Conservation (phyloP, 2,888 invertebrate genomes). For the Chymomyza fuscimana region DNA sequence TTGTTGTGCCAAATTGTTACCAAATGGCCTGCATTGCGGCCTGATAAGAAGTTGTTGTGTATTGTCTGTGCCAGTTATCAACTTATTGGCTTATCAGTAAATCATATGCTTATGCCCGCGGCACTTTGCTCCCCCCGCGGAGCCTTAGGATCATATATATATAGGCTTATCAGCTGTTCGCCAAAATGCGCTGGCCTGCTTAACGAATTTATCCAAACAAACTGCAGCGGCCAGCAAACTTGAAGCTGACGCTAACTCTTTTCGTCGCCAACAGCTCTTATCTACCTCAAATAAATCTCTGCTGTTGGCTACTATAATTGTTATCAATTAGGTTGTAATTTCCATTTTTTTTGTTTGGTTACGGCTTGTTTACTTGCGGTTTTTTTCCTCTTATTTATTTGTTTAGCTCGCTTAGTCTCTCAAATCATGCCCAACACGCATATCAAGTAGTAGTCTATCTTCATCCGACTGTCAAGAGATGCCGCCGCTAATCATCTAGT, state of each 20-base stretch:
- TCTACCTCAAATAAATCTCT: constrained; percentile 17
- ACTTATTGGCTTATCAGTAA: constrained; percentile 37
- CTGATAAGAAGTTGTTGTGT: background rate
- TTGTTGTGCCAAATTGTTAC: background rate
- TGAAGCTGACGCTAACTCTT: background rate
- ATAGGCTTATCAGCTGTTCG: constrained; percentile 35
- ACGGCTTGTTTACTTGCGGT: background rate
- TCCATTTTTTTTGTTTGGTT: constrained; percentile 11
- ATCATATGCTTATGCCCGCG: constrained; percentile 17
- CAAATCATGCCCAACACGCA: background rate
- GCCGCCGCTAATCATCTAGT: background rate
- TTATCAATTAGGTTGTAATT: constrained; percentile 47
- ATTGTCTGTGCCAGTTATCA: constrained; percentile 43
- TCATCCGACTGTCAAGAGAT: background rate
- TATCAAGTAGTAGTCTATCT: background rate
- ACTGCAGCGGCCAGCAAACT: background rate
- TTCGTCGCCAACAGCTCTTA: constrained; percentile 16
- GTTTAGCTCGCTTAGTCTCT: background rate
- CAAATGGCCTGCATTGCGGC: background rate
- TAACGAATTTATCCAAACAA: constrained; percentile 29
- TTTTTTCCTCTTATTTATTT: constrained; percentile 51
- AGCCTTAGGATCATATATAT: too few species aligned
- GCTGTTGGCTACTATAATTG: background rate
- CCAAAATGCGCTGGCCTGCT: constrained; percentile 9
- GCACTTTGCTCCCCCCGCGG: too few species aligned